phyloP scores from a whole-genome alignment of 1,140 invertebrate species.

The Eciton burchellii region DNA sequence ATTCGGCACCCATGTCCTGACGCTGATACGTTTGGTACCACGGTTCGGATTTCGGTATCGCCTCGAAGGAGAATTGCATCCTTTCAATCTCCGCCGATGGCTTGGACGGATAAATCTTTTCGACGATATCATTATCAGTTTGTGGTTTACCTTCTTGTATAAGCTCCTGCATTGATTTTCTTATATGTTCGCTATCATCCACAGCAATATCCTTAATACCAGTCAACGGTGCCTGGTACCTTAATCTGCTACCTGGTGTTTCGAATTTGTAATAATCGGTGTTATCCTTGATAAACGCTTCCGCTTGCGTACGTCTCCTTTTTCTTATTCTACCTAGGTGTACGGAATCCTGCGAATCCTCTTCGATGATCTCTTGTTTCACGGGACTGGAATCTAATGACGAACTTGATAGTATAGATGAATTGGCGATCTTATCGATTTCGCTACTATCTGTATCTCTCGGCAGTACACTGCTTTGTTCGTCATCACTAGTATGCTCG shows the following conservation, averaged over 20 bases:
- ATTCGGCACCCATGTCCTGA: conserved; percentile 90
- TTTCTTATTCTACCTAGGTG: conserved; percentile 79
- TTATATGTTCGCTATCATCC: conserved; percentile 13
- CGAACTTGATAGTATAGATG: conserved; percentile 68
- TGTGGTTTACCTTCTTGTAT: conserved; percentile 52
- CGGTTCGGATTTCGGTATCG: conserved; percentile 89
- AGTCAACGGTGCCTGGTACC: conserved; percentile 82
- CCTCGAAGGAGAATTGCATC: conserved; percentile 92
- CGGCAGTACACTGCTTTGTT: conserved; percentile 81
- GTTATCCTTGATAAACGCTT: conserved; percentile 87
- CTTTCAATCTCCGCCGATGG: conserved; percentile 88
- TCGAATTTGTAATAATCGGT: conserved; percentile 89
- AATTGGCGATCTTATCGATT: conserved; percentile 58
- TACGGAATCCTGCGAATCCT: conserved; percentile 80
- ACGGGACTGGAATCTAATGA: conserved; percentile 61
- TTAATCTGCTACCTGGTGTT: conserved; percentile 86
- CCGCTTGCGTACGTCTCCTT: conserved; percentile 86
- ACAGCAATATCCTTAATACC: conserved; percentile 72
- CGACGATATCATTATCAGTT: conserved; percentile 65
- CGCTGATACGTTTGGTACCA: conserved; percentile 92
- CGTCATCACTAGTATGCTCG: conserved; percentile 83
- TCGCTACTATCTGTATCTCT: conserved; percentile 85
- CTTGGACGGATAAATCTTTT: conserved; percentile 82
- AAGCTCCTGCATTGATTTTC: conserved; percentile 62
- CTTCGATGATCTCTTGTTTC: conserved; percentile 77